phyloP scores from a whole-genome alignment of 2,797 vertebrate genomes.

The Tympanoctomys barrerae region DNA sequence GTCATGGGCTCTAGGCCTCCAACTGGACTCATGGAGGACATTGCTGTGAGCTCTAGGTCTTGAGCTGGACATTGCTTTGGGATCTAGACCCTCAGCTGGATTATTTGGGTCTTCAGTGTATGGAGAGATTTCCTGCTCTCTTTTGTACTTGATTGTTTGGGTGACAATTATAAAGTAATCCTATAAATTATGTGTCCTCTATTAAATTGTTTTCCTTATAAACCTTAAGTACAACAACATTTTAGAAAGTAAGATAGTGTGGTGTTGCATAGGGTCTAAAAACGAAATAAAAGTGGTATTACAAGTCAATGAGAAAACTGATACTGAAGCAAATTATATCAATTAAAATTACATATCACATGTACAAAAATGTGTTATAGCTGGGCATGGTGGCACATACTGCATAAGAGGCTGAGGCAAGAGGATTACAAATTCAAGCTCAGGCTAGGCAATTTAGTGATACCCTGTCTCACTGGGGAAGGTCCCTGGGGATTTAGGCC shows the following conservation, averaged over 20 bases:
- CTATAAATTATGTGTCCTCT: too few species aligned
- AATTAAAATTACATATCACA: conserved; percentile 30
- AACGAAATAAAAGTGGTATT: conserved; percentile 24
- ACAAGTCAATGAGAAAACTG: conserved; percentile 19
- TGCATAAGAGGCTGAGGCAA: not conserved
- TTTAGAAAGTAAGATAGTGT: conserved; percentile 57
- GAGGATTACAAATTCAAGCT: not conserved
- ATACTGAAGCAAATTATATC: not conserved
- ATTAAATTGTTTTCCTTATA: too few species aligned
- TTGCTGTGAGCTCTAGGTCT: too few species aligned
- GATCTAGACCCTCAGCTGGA: too few species aligned
- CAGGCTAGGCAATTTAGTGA: not conserved
- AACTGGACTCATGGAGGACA: too few species aligned
- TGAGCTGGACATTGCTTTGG: too few species aligned
- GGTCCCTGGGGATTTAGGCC: not conserved
- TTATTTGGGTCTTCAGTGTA: too few species aligned
- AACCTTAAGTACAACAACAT: not conserved
- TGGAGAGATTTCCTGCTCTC: too few species aligned
- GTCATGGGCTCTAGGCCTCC: too few species aligned
- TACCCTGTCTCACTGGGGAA: not conserved
- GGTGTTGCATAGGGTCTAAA: not conserved
- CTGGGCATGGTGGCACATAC: not conserved
- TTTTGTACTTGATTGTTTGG: too few species aligned
- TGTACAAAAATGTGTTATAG: not conserved
- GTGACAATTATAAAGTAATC: too few species aligned